Evolutionary conservation across 2,797 vertebrate species (phyloP).

Genomic region (Etheostoma nigrum): DNA sequence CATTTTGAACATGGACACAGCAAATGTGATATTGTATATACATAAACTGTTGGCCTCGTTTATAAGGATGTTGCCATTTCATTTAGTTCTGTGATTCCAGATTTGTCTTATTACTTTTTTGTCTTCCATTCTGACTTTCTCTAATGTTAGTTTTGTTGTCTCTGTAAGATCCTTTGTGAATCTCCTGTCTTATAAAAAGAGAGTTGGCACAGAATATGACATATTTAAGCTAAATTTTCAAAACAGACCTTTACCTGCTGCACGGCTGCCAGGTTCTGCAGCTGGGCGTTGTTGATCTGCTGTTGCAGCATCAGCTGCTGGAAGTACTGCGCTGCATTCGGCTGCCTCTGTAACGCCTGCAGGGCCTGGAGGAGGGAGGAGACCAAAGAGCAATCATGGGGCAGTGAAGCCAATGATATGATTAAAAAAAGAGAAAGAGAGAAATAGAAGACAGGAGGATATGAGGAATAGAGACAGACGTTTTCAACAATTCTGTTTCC

Average conservation of each 20-base stretch:
- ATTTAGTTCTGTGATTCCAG: neutral
- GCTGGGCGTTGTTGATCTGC: slow-evolving; percentile 95
- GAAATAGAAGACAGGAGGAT: no score
- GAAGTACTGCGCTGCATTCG: slow-evolving; percentile 97
- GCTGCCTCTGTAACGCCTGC: slow-evolving; percentile 95
- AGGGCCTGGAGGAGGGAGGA: slow-evolving; percentile 85
- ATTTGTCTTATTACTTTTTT: neutral
- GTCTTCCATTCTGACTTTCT: neutral
- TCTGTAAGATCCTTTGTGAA: neutral
- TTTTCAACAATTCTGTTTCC: no score
- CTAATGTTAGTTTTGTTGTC: no score
- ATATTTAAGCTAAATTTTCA: rapidly evolving
- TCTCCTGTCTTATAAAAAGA: neutral
- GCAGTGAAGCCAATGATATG: neutral
- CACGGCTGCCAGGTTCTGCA: slow-evolving; percentile 95
- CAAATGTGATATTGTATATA: no score
- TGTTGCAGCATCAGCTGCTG: slow-evolving; percentile 99
- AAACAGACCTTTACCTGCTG: slow-evolving; percentile 89
- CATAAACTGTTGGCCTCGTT: neutral
- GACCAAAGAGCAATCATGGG: neutral
- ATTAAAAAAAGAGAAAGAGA: neutral
- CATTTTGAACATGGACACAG: neutral
- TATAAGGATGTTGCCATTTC: neutral
- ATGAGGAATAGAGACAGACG: neutral
- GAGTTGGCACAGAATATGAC: neutral